phyloP scores from a whole-genome alignment of 2,113 vertebrate genomes.

The Alexandromys fortis region DNA sequence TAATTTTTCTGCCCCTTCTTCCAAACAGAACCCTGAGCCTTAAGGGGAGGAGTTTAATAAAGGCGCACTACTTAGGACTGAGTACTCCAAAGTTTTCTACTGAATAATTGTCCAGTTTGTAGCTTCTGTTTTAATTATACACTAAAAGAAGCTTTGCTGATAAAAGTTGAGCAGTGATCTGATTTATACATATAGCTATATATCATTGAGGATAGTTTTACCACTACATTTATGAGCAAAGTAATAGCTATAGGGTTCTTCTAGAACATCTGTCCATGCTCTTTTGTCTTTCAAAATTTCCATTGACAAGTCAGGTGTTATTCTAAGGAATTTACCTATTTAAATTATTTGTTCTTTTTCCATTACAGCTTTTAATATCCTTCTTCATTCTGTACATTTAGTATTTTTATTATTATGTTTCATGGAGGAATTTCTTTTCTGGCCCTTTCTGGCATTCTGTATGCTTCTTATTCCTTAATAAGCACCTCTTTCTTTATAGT shows the following conservation, averaged over 20 bases:
- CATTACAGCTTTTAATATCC: neutral
- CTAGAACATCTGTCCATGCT: neutral
- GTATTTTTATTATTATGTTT: neutral
- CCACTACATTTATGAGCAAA: neutral
- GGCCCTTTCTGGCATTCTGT: neutral
- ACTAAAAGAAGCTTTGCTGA: neutral
- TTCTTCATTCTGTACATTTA: neutral
- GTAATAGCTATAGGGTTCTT: neutral
- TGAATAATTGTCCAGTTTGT: neutral
- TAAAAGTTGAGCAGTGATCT: too few relatives aligned
- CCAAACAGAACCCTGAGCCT: neutral
- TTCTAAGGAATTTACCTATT: neutral
- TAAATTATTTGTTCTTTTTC: neutral
- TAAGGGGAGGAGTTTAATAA: neutral
- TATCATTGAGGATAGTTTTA: neutral
- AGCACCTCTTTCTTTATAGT: neutral
- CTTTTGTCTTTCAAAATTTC: neutral
- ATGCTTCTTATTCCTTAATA: neutral
- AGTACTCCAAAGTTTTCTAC: neutral
- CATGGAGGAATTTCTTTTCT: neutral
- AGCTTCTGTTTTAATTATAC: neutral
- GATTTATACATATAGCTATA: too few relatives aligned
- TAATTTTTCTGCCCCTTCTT: neutral
- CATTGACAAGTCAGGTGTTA: neutral
- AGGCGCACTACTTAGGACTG: neutral